Base-by-base conservation (phyloP, 1,140 invertebrate species). In the Tetramorium parvispinum region DNA sequence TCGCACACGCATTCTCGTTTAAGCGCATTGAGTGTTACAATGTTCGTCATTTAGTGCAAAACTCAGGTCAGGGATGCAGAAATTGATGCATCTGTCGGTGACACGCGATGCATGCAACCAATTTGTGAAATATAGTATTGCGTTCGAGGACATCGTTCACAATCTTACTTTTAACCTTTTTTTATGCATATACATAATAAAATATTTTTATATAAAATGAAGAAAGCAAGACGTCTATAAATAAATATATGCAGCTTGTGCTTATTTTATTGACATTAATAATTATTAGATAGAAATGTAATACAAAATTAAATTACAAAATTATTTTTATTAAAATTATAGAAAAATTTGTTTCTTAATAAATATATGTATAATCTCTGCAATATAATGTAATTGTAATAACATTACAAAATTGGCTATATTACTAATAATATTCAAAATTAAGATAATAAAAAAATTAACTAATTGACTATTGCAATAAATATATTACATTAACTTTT, bases 1-100 rank as follows among this genome's bases (percentile, higher is more conserved):
- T 51, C 27, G 27, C 77, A 51, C 61, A 68, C 61, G 46, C 49
- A 65, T 79, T 66, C 77, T 79, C 61, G 77, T 79, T 79, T 68
- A 66, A 79, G 43, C 13, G 77, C 27, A 79, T 79, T 51, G 43
- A 79, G 46, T 46, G 43, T 79, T 51, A 68, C 61, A 37, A 66
- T 53, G 10, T 37, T 49, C 32, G 55, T 77, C 40, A 37, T 65
- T 79, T 49, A 6, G 43, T 49, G 24, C 59, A 49, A 78, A 66
- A 37, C 43, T 79, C n/a, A 13, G 59, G 27, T 79, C 77, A 79
- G 61, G 77, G 77, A 24, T 51, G 7, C 7, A 66, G 46, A 66
- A 79, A 79, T 79, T 32, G 43, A 79, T 66, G n/a, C 8, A 32
- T 37, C 43, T 43, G 2, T 66, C 43, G 8, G 8, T n/a, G 40